Evolutionary conservation across 1,140 invertebrate species (phyloP).

Genomic region (Drosophila pallidifrons): DNA sequence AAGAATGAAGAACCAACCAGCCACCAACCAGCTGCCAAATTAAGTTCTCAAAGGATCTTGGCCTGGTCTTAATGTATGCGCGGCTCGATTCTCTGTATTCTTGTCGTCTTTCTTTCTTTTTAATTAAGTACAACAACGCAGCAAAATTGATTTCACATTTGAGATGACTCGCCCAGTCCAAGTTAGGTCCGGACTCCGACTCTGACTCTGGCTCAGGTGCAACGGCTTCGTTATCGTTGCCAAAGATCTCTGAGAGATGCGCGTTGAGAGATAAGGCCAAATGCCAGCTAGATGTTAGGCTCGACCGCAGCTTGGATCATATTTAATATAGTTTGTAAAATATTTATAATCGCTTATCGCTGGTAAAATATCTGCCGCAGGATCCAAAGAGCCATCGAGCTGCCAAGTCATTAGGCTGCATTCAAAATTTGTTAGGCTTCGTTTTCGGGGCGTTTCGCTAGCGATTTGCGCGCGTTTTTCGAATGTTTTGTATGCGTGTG

Average conservation of each 20-base stretch:
- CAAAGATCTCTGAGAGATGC: constrained; percentile 74
- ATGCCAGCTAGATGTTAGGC: constrained; percentile 26
- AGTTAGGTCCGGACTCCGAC: neutral
- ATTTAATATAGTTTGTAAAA: constrained; percentile 75
- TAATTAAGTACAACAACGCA: constrained; percentile 83
- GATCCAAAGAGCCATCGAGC: constrained; percentile 31
- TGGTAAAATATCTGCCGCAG: constrained; percentile 41
- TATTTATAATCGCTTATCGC: constrained; percentile 62
- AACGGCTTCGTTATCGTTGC: constrained; percentile 42
- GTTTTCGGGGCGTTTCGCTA: constrained; percentile 27
- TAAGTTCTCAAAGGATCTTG: constrained; percentile 71
- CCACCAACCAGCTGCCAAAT: constrained; percentile 65
- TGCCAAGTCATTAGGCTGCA: constrained; percentile 73
- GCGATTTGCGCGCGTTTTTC: constrained; percentile 13
- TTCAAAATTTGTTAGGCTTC: constrained; percentile 29
- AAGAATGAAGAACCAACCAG: constrained; percentile 8
- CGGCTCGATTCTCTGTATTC: constrained; percentile 40
- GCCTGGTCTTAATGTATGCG: constrained; percentile 58
- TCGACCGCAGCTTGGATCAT: constrained; percentile 30
- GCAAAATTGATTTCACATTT: constrained; percentile 79
- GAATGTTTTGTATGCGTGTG: neutral
- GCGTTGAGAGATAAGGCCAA: constrained; percentile 59
- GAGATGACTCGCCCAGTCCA: constrained; percentile 30
- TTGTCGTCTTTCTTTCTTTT: constrained; percentile 39
- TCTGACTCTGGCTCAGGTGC: neutral